Evolutionary conservation across 2,888 invertebrate species (phyloP), one percentile per base, ranked within the genome.

Genomic region (Lasius fuliginosus): DNA sequence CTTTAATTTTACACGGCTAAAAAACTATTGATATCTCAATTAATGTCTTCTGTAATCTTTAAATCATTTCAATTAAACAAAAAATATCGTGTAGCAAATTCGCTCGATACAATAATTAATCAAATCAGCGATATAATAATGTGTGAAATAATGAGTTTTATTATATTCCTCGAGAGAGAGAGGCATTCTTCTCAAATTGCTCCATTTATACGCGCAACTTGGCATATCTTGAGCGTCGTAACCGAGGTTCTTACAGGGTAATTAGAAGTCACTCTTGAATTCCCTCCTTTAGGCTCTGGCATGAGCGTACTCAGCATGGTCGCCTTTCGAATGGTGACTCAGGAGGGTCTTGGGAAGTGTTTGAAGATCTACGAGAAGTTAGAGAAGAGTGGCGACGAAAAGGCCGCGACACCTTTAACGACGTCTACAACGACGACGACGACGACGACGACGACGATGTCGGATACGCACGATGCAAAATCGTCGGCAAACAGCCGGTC

Each of bases 231-330:
- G 27, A 79, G 46, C 46, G 18, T 36, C 42, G 23, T 67, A 69
- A 33, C 23, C 42, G 15, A 79, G 62, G 8, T 30, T 11, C 58
- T 82, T 36, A 30, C 64, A n/a, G 15, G 56, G 53, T 75, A 79
- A 77, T 77, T 68, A 68, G 11, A 36, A 69, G 49, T 11, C 40
- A 30, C 76, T 65, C 69, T 84, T 76, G 67, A 71, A 73, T 83
- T 83, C 74, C 58, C 42, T 5, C 6, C 93, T 94, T 60, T 87
- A 96, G 97, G 97, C 8, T 97, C 97, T 0, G 97, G 98, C 0
- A 98, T 98, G 97, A 98, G 98, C 77, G 96, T 98, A 71, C 95
- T 98, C 3, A 97, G 97, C 87, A 96, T 97, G 92, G 96, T 98
- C 65, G 97, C 98, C 0, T 93, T 98, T 42, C 95, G 98, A 73